Conservation (phyloP, 2,113 vertebrate genomes). For the Coracopsis vasa region DNA sequence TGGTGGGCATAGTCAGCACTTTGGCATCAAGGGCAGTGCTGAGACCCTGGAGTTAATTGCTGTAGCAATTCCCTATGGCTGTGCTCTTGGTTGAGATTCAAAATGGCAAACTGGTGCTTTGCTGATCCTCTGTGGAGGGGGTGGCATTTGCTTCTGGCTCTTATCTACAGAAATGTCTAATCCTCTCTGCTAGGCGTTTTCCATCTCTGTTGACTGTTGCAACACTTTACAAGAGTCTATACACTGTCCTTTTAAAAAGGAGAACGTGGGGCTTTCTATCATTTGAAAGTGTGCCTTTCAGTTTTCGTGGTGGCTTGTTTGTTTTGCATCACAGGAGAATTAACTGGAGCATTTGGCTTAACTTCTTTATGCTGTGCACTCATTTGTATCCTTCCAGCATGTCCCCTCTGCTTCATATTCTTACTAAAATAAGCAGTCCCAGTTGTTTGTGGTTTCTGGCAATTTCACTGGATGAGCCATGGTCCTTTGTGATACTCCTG, state of each 20-base stretch:
- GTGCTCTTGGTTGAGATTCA: neutral
- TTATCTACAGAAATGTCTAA: neutral
- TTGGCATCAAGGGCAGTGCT: neutral
- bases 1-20: neutral
- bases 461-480: neutral
- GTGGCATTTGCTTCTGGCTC: neutral
- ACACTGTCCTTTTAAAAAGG: neutral
- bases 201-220: neutral
- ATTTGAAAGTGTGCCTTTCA: neutral
- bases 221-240: neutral
- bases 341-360: conserved; percentile 2
- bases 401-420: neutral
- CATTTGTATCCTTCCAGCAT: neutral
- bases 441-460: neutral
- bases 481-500: neutral
- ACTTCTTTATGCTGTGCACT: neutral
- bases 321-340: neutral
- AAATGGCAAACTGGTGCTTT: neutral
- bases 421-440: neutral
- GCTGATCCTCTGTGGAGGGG: neutral
- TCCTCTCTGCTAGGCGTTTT: neutral
- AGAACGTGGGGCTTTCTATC: rapidly evolving
- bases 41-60: neutral
- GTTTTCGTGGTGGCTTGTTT: neutral
- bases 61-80: neutral